Conservation (phyloP, 1,140 invertebrate species). For the Caenorhabditis brenneri region DNA sequence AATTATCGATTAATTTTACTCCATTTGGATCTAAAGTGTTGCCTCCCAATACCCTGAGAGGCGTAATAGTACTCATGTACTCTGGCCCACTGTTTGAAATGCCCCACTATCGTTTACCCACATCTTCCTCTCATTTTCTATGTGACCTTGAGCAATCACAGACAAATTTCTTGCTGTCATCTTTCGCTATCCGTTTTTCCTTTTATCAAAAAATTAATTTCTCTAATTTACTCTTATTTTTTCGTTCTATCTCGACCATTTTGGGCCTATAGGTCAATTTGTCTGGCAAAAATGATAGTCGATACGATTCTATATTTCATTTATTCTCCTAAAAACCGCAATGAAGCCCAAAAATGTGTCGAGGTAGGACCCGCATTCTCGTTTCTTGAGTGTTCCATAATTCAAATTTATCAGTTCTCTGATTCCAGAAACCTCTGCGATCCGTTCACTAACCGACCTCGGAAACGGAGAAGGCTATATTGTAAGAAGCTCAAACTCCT, state of each 20-base stretch:
- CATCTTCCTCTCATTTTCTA: not conserved
- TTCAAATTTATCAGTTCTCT: not conserved
- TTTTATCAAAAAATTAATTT: slow-evolving; percentile 22
- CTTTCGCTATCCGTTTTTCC: not conserved
- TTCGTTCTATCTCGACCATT: not conserved
- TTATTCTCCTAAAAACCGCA: not conserved
- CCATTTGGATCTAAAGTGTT: too few relatives aligned
- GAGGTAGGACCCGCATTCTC: not conserved
- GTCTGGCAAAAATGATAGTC: not conserved
- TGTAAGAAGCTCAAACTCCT: not conserved
- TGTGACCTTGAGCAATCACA: not conserved
- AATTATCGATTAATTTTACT: too few relatives aligned
- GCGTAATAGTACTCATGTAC: not conserved
- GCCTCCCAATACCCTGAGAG: too few relatives aligned
- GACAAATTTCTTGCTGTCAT: too few relatives aligned
- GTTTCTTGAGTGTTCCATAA: not conserved
- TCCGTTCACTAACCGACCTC: not conserved
- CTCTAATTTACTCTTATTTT: not conserved
- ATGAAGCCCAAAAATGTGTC: slow-evolving; percentile 24
- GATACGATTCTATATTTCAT: not conserved
- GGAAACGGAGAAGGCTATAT: not conserved
- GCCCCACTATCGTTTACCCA: not conserved
- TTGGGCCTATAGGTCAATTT: not conserved
- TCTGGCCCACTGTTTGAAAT: not conserved
- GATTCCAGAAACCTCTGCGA: not conserved